Conservation (phyloP, 2,888 invertebrate species). For the Tribolium freemani region DNA sequence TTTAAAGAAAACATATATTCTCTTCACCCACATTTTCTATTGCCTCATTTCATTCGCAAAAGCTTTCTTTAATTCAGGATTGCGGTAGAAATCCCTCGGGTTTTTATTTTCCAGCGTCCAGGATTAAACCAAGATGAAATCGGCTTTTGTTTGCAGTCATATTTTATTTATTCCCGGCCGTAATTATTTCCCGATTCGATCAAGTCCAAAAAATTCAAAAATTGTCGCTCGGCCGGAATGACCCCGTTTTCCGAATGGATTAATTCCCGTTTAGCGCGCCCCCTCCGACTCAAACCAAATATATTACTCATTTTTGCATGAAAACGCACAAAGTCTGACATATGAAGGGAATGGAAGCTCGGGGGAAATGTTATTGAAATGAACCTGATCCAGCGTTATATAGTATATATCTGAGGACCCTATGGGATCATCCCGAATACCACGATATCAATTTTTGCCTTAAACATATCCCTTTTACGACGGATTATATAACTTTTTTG, state of each 20-base stretch:
- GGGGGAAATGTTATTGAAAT: conserved; percentile 55
- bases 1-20: conserved; percentile 46
- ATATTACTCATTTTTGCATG: conserved; percentile 48
- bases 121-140: conserved; percentile 36
- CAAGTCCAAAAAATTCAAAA: conserved; percentile 10
- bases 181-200: conserved; percentile 28
- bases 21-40: conserved; percentile 32
- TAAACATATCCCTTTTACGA: conserved; percentile 40
- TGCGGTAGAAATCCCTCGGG: conserved; percentile 23
- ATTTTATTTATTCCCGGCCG: conserved; percentile 24
- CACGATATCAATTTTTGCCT: conserved; percentile 51
- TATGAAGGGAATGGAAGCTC: conserved; percentile 50
- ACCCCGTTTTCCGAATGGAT: conserved; percentile 11
- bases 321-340: conserved; percentile 49
- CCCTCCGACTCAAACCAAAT: conserved; percentile 6
- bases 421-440: conserved; percentile 51
- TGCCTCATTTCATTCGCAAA: conserved; percentile 41
- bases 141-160: conserved; percentile 27
- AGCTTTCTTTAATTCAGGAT: conserved; percentile 37
- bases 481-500: conserved; percentile 40
- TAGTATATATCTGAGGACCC: conserved; percentile 47
- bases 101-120: conserved; percentile 22
- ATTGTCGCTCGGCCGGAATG: conserved; percentile 7
- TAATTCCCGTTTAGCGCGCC: conserved; percentile 22
- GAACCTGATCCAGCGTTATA: conserved; percentile 50